Evolutionary conservation across 2,797 vertebrate genomes (phyloP), one percentile per base, ranked within the genome.

Genomic region (Fringilla coelebs): DNA sequence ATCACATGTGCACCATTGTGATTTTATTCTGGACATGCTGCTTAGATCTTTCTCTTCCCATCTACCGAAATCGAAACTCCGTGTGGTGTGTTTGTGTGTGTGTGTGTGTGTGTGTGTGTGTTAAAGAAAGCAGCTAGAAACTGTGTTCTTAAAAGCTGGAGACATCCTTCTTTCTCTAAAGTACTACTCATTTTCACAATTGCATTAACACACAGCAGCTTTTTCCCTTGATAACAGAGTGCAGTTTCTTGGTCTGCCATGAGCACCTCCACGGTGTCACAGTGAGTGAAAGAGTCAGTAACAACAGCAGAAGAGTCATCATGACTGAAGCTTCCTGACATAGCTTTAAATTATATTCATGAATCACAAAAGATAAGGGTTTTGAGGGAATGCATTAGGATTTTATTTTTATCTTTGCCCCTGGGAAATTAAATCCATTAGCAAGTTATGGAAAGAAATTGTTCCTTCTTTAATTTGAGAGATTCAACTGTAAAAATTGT

Each of bases 381-480:
- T 92, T 93, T 84, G 52, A 88, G 87, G 51, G 79, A 91, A 89
- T 52, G 82, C 73, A 96, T 94, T 84, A 92, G 71, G 85, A 73
- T 86, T 94, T 95, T 90, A 93, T 94, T 96, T 93, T 96, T 90
- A 89, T 89, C 92, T 89, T 63, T 80, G 66, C 95, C 89, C 38
- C 51, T 81, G 93, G 91, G 95, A 96, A 97, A 96, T 96, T 91
- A 96, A 96, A 93, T 81, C 82, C 76, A 90, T 91, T 89, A 93
- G 66, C 38, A 89, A 88, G 63, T 68, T 62, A 75, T 16, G 28
- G 51, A 92, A 48, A 88, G 76, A 85, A 92, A 76, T 8, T 31
- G 55, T 36, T 93, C 46, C 43, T 61, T 80, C 83, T 91, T 70
- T 65, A 77, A 82, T 88, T 55, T 55, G 49, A 85, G 61, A 90